phyloP scores from a whole-genome alignment of 1,140 invertebrate genomes.

The Lepidurus apus region DNA sequence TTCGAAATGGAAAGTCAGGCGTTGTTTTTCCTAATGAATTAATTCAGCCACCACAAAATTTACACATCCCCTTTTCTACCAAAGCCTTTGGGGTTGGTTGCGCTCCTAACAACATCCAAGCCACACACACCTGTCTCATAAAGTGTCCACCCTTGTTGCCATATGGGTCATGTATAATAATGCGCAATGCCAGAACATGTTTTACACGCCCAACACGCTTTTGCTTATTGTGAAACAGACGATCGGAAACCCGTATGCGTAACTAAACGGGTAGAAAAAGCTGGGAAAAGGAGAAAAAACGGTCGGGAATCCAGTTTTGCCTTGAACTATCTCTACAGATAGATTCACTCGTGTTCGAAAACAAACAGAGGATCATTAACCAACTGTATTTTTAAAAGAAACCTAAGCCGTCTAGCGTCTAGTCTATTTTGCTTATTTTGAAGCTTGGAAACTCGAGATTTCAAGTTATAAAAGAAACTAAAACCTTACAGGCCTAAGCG shows the following conservation, averaged over 20 bases:
- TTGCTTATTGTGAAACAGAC: neutral
- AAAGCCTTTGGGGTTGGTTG: neutral
- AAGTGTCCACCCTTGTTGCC: conserved; percentile 8
- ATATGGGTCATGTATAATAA: conserved; percentile 9
- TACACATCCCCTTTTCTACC: neutral
- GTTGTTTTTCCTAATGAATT: neutral
- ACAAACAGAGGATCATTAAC: neutral
- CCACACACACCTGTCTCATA: neutral
- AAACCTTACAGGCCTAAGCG: neutral
- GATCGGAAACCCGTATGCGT: neutral
- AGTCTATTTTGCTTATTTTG: too few relatives aligned
- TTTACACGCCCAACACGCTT: neutral
- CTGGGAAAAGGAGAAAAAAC: neutral
- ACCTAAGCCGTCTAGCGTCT: too few relatives aligned
- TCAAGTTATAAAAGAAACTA: neutral
- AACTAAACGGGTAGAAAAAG: too few relatives aligned
- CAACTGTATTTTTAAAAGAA: neutral
- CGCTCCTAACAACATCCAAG: neutral
- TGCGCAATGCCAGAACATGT: conserved; percentile 4
- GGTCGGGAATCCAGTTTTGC: neutral
- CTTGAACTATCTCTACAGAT: neutral
- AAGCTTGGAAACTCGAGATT: neutral
- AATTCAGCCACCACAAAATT: neutral
- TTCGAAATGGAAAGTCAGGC: neutral
- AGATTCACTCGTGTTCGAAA: neutral